Evolutionary conservation across 2,888 invertebrate species (phyloP).

Genomic region (Caradrina kadenii): DNA sequence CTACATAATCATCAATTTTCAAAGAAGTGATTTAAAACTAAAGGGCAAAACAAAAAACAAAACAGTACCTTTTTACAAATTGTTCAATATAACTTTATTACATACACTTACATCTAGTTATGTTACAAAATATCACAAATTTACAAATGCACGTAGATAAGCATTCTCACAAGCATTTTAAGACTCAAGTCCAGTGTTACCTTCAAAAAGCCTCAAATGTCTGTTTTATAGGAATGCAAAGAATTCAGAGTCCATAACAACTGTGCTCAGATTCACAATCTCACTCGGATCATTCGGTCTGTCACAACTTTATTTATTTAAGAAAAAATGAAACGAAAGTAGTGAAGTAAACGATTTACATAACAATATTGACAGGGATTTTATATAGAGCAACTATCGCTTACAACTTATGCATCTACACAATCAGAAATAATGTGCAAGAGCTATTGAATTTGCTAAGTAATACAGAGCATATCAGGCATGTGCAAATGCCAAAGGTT

Average conservation of each 20-base stretch:
- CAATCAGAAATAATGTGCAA: neutral
- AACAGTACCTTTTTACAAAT: constrained; percentile 6
- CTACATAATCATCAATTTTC: no score
- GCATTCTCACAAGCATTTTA: constrained; percentile 12
- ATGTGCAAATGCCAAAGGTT: neutral
- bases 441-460: neutral
- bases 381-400: no score
- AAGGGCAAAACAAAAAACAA: neutral
- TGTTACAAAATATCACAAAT: constrained; percentile 55
- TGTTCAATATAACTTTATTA: constrained; percentile 38
- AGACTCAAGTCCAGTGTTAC: neutral
- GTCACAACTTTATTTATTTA: constrained; percentile 1
- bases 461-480: neutral
- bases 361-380: no score
- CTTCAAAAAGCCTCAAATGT: neutral
- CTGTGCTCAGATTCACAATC: neutral
- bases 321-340: constrained; percentile 3
- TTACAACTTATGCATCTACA: neutral
- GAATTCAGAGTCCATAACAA: neutral
- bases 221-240: constrained; percentile 13
- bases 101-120: constrained; percentile 35
- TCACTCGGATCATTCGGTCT: neutral
- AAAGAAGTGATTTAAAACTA: no score
- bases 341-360: neutral
- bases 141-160: constrained; percentile 41